phyloP scores from a whole-genome alignment of 2,888 invertebrate species.

The Scelioninae gen. 2 region DNA sequence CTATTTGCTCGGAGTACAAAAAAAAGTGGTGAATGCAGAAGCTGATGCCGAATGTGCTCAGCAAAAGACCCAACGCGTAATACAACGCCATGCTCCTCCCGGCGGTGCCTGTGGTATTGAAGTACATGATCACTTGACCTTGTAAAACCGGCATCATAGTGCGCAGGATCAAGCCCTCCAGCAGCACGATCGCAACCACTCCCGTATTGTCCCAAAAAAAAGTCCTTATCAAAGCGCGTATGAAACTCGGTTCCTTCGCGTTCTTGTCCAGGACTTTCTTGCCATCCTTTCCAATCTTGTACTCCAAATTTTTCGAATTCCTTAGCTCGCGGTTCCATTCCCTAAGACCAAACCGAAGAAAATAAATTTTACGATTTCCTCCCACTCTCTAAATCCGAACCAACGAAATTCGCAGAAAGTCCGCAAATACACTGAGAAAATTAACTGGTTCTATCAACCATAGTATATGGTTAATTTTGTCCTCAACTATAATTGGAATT shows the following conservation, averaged over 20 bases:
- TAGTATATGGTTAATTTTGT: too few relatives aligned
- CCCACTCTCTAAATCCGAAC: too few relatives aligned
- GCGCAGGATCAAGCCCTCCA: constrained; percentile 56
- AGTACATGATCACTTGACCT: constrained; percentile 67
- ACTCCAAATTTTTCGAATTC: constrained; percentile 65
- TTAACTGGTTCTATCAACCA: too few relatives aligned
- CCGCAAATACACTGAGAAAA: too few relatives aligned
- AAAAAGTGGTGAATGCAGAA: constrained; percentile 50
- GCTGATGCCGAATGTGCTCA: constrained; percentile 37
- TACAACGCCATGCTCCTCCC: constrained; percentile 79
- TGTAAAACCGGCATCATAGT: constrained; percentile 65
- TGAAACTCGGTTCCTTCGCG: constrained; percentile 73
- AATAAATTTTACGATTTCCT: too few relatives aligned
- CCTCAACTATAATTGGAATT: too few relatives aligned
- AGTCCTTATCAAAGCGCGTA: constrained; percentile 73
- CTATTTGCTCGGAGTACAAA: constrained; percentile 72
- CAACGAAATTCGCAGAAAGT: too few relatives aligned
- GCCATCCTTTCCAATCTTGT: constrained; percentile 58
- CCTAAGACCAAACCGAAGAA: constrained; percentile 70
- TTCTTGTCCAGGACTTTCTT: constrained; percentile 45
- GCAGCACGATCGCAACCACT: constrained; percentile 52
- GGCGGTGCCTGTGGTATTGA: constrained; percentile 71
- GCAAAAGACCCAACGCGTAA: constrained; percentile 71
- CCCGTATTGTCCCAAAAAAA: constrained; percentile 71
- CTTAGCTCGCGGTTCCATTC: constrained; percentile 72